phyloP scores from a whole-genome alignment of 1,140 invertebrate species.

The Glomeris maerens region DNA sequence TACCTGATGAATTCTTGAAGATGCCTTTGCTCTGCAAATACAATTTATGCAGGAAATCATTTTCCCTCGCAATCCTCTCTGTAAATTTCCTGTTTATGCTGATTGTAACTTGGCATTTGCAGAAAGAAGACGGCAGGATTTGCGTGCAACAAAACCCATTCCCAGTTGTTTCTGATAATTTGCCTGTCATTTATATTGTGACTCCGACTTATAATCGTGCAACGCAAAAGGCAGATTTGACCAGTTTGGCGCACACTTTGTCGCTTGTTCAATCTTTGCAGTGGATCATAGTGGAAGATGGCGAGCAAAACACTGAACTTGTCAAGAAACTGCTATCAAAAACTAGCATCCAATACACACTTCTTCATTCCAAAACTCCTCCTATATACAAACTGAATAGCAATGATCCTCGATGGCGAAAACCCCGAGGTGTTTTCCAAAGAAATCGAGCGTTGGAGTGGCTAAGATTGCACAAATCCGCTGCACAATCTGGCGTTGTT shows the following conservation, averaged over 20 bases:
- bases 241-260: slow-evolving; percentile 78
- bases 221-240: slow-evolving; percentile 90
- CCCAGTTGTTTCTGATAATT: too few relatives aligned
- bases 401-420: slow-evolving; percentile 67
- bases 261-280: slow-evolving; percentile 75
- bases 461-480: slow-evolving; percentile 45
- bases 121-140: too few relatives aligned
- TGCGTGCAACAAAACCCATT: too few relatives aligned
- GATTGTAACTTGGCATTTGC: too few relatives aligned
- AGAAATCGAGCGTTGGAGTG: slow-evolving; percentile 78
- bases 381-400: slow-evolving; percentile 46
- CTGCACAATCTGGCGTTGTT: slow-evolving; percentile 66
- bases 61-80: too few relatives aligned
- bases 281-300: slow-evolving; percentile 92
- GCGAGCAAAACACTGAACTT: slow-evolving; percentile 52
- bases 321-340: slow-evolving; percentile 65
- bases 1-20: too few relatives aligned
- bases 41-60: too few relatives aligned
- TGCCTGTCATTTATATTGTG: slow-evolving; percentile 63
- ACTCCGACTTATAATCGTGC: slow-evolving; percentile 81
- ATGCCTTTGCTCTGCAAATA: too few relatives aligned
- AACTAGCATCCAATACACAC: slow-evolving; percentile 56
- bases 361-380: slow-evolving; percentile 60
- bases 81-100: too few relatives aligned
- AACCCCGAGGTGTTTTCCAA: slow-evolving; percentile 88